Base-by-base conservation (phyloP, 2,797 vertebrate genomes). In the Amblyopsis hoosieri region DNA sequence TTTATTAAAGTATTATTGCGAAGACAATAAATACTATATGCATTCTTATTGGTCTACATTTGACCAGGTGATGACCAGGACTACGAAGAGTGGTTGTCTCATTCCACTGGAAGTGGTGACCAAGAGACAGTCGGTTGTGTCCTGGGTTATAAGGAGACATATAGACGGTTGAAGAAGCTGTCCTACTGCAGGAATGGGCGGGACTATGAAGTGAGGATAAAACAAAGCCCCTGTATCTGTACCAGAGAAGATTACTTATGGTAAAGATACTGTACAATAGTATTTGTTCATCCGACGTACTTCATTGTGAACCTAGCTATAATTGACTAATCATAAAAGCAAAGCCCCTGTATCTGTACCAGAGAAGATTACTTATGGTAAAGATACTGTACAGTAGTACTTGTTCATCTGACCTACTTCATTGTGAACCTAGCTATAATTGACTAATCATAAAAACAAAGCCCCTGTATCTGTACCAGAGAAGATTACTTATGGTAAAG, bases 341-440 rank as follows among this genome's bases (percentile, higher is more conserved):
- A 92, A 62, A 89, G 19, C 17, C 69, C 86, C 7, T 94, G 93
- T 72, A 62, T 45, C 49, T 94, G 93, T 75, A 92, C 88, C 72
- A 85, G 81, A 69, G 85, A 91, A 0, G 93, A 94, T 71, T 94
- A 89, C 72, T 60, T 92, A 69, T 94, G 93, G 93, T 94, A 78
- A 13, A 77, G 59, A 0, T 31, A 54, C 23, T 23, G 23, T 23
- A 37, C 9, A 9, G 37, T 37, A 6, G 9, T 1, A 0, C 53
- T 15, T 29, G 1, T 53, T 65, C 55, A 45, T 8, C 52, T 19
- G 13, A 51, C 50, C 13, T 49, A 49, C 37, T 7, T 37, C 37
- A 37, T 6, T 37, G 37, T 6, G 37, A 37, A 6, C 37, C 37
- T 6, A 37, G 9, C 37, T 37, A 37, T 9, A 37, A 37, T 37